These are phyloP conservation scores for Griposia aprilina DNA, from an alignment of 2,888 invertebrate genomes.

Conservation along the genomic window DNA sequence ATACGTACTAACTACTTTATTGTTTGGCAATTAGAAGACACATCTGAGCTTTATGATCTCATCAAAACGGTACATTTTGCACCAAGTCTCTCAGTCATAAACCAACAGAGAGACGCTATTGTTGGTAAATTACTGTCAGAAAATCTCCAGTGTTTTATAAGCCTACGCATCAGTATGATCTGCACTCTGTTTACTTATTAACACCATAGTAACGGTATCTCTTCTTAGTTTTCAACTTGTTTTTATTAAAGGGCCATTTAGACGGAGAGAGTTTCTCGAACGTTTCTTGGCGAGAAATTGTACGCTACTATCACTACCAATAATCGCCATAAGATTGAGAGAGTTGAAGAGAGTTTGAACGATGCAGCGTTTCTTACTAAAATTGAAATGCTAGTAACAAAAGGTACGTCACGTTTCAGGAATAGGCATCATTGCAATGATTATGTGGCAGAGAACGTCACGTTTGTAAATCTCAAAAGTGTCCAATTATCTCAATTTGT, in stretches of 20 bases:
- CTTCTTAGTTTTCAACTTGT: background rate
- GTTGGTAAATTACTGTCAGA: background rate
- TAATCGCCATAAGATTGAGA: too few species aligned
- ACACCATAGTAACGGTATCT: background rate
- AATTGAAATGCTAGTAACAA: constrained; percentile 2
- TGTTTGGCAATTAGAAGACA: constrained; percentile 5
- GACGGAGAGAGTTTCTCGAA: too few species aligned
- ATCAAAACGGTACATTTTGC: constrained; percentile 9
- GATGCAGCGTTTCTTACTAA: constrained; percentile 15
- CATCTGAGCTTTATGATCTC: constrained; percentile 19
- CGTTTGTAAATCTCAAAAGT: background rate
- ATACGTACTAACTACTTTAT: background rate
- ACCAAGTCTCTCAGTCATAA: constrained; percentile 7
- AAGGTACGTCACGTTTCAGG: background rate
- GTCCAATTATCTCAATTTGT: background rate
- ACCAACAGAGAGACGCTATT: background rate
- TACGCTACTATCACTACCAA: too few species aligned
- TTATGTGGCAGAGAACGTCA: background rate
- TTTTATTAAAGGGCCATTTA: too few species aligned
- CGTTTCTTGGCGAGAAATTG: too few species aligned
- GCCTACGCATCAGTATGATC: background rate
- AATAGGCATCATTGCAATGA: constrained; percentile 2
- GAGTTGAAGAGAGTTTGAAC: constrained; percentile 6
- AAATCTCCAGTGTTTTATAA: background rate
- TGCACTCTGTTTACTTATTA: background rate